Evolutionary conservation across 2,797 vertebrate genomes (phyloP).

Genomic region (Garrulus glandarius): DNA sequence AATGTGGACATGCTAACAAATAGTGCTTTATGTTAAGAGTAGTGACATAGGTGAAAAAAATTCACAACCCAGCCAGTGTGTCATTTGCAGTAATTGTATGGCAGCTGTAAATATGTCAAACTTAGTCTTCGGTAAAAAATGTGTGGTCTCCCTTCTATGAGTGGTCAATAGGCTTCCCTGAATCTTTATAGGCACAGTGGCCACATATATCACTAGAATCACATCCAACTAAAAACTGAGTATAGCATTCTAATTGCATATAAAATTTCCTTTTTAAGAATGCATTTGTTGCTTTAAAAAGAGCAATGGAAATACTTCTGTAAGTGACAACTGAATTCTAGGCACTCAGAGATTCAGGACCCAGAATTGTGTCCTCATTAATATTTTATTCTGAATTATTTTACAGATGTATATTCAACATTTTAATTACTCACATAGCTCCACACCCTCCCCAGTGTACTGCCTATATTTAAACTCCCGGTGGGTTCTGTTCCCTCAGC

Average conservation of each 20-base stretch:
- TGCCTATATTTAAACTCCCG: background rate
- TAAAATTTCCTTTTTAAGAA: background rate
- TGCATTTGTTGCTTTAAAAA: background rate
- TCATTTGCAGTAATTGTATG: background rate
- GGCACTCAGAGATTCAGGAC: background rate
- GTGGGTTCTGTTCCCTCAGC: background rate
- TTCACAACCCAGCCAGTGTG: background rate
- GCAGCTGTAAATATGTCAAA: background rate
- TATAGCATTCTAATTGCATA: background rate
- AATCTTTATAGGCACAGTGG: background rate
- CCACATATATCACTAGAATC: background rate
- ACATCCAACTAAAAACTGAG: background rate
- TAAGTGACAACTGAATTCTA: background rate
- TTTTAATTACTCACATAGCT: conserved; percentile 7
- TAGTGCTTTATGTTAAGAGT: background rate
- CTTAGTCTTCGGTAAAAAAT: background rate
- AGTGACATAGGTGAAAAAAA: background rate
- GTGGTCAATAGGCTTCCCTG: background rate
- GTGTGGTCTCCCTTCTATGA: background rate
- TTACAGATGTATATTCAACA: background rate
- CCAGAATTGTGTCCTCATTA: background rate
- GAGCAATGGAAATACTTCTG: background rate
- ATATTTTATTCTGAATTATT: background rate
- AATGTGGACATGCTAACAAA: background rate
- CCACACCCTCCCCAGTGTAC: background rate